Conservation (phyloP, 2,888 invertebrate species). For the Osmoderma eremita region DNA sequence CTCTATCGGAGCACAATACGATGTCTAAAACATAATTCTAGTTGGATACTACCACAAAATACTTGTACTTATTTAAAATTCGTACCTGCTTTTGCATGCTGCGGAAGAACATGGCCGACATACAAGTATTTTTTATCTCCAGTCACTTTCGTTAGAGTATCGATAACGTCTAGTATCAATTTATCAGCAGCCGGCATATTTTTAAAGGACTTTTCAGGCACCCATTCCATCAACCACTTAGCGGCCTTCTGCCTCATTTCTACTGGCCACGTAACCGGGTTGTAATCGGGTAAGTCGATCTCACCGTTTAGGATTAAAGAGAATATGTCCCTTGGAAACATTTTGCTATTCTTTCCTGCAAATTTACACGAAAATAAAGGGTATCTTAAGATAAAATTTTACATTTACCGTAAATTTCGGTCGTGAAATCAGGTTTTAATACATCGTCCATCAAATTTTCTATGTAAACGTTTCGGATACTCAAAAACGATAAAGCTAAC, state of each 20-base stretch:
- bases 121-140: slow-evolving; percentile 65
- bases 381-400: neutral
- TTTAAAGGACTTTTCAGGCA: slow-evolving; percentile 54
- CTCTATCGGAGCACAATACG: slow-evolving; percentile 61
- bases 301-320: slow-evolving; percentile 71
- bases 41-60: neutral
- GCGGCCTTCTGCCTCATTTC: slow-evolving; percentile 66
- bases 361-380: slow-evolving; percentile 22
- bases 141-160: slow-evolving; percentile 64
- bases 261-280: slow-evolving; percentile 67
- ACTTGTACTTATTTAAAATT: neutral
- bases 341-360: slow-evolving; percentile 53
- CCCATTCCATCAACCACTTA: slow-evolving; percentile 69
- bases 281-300: slow-evolving; percentile 70
- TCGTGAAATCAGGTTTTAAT: slow-evolving; percentile 69
- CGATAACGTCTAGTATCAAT: slow-evolving; percentile 70
- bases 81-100: slow-evolving; percentile 72
- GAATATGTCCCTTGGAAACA: slow-evolving; percentile 68
- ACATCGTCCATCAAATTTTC: slow-evolving; percentile 69
- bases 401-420: slow-evolving; percentile 66
- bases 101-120: slow-evolving; percentile 73
- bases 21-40: slow-evolving; percentile 55
- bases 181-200: slow-evolving; percentile 69
- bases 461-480: slow-evolving; percentile 68
- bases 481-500: slow-evolving; percentile 71